Base-by-base conservation (phyloP, 2,113 vertebrate genomes). In the Takifugu bimaculatus region DNA sequence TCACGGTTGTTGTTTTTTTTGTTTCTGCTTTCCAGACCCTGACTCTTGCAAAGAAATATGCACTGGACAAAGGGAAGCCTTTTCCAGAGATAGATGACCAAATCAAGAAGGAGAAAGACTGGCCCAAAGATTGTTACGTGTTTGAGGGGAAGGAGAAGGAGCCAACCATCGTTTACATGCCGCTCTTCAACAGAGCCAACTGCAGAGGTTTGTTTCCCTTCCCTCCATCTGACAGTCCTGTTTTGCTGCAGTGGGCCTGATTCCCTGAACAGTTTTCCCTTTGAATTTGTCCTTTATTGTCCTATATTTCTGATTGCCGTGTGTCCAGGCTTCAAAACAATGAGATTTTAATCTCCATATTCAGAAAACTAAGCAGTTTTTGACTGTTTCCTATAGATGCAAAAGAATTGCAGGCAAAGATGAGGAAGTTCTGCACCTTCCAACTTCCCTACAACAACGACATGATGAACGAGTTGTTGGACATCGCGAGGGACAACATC, bases 171-270 rank as follows among this genome's bases (percentile, higher is more conserved):
- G 2, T 88, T 11, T 88, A 61, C 72, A 78, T 88, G 84, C 80
- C 86, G 0, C 78, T 86, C 3, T 88, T 86, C 71, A 88, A 88
- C 59, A 71, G 68, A 26, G 2, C 1, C 0, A 88, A 88, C 75
- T 85, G 84, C 65, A 72, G 68, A 80, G 80, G 86, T 86, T 7
- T 54, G 55, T 20, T 20, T 20, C 20, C 20, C 20, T 20, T 20
- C 20, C 20, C 20, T 20, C 20, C 1, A n/a, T n/a, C 20, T 20
- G 20, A 20, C 42, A 2, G 11, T 2, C 13, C 43, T 45, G 32
- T 35, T 5, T 5, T 35, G 2, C 32, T 1, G 32, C 32, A 1
- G 32, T 5, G 4, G 4, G 20, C 20, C 20, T 20, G 4, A 35
- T 7, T 35, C 6, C 32, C 32, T 35, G 32, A 35, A 7, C 32